Evolutionary conservation across 35 echinoderm and acorn worm genomes (phyloP), one percentile per base, ranked within the genome.

Genomic region (Heliocidaris erythrogramma): DNA sequence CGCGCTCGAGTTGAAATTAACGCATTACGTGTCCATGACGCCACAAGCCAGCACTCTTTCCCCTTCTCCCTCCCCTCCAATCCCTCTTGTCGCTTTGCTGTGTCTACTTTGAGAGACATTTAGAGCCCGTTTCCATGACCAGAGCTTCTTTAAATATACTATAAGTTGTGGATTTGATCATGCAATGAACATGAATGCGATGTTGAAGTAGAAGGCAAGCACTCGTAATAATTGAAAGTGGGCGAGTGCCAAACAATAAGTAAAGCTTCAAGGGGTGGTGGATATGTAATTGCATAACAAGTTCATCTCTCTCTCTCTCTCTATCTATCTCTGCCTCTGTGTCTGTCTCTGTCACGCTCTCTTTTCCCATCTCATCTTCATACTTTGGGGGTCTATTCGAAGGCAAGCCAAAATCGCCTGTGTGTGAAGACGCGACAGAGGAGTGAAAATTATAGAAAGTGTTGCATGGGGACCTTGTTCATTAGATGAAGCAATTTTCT

Each of bases 401-500:
- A 42, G 47, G 18, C 65, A n/a, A 78, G 65, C 65, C 65, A n/a
- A 78, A 78, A 27, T 78, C 65, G 27, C n/a, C 18, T 78, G 65
- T 78, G 65, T 78, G 65, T 78, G 65, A 78, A 78, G 65, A 78
- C 65, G 35, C 35, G 65, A 48, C 31, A 89, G 87, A 89, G 87
- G 47, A 48, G 87, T 89, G 91, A 48, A 92, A 92, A 92, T 52
- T 92, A 92, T 92, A 6, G 91, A 32, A 92, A 92, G 91, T 92
- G 91, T 92, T 52, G 49, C 91, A 48, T 48, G 13, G 91, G 91
- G 91, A 92, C 91, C 91, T 49, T 92, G 91, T 92, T 92, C 91
- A 92, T 92, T 92, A 92, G 31, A 48, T 47, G 91, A 92, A 59
- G 91, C 91, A 92, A 92, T 92, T 92, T 92, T 92, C 91, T 92